phyloP scores from a whole-genome alignment of 1,140 invertebrate genomes.

The Goniozus legneri region DNA sequence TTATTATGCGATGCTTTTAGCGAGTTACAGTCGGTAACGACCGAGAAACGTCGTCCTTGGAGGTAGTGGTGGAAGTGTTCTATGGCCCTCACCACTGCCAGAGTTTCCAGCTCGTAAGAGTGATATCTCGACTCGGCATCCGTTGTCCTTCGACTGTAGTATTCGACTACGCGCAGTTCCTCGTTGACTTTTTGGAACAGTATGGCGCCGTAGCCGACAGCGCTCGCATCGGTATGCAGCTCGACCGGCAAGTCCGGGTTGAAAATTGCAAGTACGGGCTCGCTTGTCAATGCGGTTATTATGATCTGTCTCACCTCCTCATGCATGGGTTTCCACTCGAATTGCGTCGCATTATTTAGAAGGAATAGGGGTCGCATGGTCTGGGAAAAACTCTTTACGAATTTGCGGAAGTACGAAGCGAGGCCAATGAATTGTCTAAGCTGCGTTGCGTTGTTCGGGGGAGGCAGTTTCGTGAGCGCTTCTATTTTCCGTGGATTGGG shows the following conservation, averaged over 20 bases:
- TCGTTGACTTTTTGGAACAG: slow-evolving; percentile 32
- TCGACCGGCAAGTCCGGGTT: slow-evolving; percentile 7
- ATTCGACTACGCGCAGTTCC: background rate
- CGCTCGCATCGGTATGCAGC: slow-evolving; percentile 33
- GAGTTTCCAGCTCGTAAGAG: slow-evolving; percentile 36
- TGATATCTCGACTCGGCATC: slow-evolving; percentile 28
- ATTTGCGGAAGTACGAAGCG: slow-evolving; percentile 33
- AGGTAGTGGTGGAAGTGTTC: slow-evolving; percentile 31
- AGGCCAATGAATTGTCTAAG: slow-evolving; percentile 29
- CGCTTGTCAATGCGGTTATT: background rate
- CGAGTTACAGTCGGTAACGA: background rate
- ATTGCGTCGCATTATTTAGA: background rate
- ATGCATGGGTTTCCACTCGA: background rate
- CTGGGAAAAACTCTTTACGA: slow-evolving; percentile 30
- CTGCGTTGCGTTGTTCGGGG: slow-evolving; percentile 27
- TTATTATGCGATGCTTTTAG: background rate
- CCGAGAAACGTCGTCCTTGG: slow-evolving; percentile 15
- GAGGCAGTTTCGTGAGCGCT: slow-evolving; percentile 15
- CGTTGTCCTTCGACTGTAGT: slow-evolving; percentile 18
- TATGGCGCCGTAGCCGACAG: slow-evolving; percentile 39
- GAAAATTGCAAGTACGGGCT: background rate
- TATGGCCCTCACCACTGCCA: slow-evolving; percentile 29
- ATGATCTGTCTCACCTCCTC: background rate
- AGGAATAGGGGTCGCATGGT: slow-evolving; percentile 22
- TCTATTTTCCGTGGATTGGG: slow-evolving; percentile 18